phyloP scores from a whole-genome alignment of 1,140 invertebrate species.

The Drosophila lacteicornis region DNA sequence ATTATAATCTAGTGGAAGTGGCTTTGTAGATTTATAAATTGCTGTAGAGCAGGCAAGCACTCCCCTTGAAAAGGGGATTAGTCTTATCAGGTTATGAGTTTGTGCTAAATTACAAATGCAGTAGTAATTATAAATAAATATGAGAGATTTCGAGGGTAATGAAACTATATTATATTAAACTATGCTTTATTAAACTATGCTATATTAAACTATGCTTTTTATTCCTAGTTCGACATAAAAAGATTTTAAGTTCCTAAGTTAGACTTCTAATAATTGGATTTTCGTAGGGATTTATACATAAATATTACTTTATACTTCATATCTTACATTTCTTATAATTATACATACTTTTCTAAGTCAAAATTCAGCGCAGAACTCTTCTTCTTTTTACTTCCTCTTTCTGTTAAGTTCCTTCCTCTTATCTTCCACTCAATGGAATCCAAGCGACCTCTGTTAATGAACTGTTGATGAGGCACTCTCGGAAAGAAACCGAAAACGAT shows the following conservation, averaged over 20 bases:
- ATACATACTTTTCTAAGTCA: background rate
- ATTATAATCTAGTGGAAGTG: background rate
- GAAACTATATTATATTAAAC: too few relatives aligned
- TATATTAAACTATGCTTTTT: too few relatives aligned
- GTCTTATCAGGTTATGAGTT: background rate
- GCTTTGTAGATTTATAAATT: background rate
- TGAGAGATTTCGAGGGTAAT: background rate
- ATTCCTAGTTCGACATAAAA: too few relatives aligned
- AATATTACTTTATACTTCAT: too few relatives aligned
- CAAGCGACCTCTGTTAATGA: slow-evolving; percentile 39
- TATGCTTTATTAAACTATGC: too few relatives aligned
- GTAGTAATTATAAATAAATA: background rate
- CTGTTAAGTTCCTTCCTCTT: slow-evolving; percentile 5
- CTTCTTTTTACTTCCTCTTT: background rate
- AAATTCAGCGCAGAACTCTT: background rate
- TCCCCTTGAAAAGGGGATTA: background rate
- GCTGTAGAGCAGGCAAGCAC: background rate
- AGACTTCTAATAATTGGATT: too few relatives aligned
- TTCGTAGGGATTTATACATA: too few relatives aligned
- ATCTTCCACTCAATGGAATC: slow-evolving; percentile 7
- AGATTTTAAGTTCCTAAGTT: too few relatives aligned
- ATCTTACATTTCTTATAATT: too few relatives aligned
- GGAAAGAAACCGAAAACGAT: slow-evolving; percentile 25
- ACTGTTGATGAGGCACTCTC: slow-evolving; percentile 48
- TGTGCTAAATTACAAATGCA: too few relatives aligned